Conservation (phyloP, 2,888 invertebrate genomes). For the Drosophila austrosaltans region DNA sequence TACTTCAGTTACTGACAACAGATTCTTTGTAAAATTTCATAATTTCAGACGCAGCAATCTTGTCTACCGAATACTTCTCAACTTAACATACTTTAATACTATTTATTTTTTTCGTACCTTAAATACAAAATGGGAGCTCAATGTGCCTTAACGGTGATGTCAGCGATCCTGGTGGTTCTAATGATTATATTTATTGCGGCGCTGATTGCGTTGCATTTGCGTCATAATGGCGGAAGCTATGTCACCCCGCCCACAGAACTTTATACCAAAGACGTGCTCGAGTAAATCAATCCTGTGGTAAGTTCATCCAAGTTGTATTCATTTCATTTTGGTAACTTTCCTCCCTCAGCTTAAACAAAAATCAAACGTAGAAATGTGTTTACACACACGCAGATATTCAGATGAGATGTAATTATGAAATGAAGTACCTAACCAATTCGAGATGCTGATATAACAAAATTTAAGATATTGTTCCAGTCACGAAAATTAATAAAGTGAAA, state of each 20-base stretch:
- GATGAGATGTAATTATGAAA: neutral
- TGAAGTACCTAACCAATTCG: neutral
- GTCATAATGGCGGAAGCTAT: neutral
- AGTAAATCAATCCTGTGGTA: neutral
- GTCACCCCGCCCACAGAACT: neutral
- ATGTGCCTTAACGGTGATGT: neutral
- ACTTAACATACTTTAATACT: neutral
- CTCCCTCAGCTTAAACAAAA: neutral
- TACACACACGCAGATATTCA: neutral
- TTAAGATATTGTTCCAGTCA: neutral
- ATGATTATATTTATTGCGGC: neutral
- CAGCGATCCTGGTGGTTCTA: neutral
- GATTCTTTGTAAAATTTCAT: neutral
- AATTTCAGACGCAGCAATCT: neutral
- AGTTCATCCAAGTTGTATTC: neutral
- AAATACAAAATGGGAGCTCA: neutral
- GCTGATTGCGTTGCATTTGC: neutral
- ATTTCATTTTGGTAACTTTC: neutral
- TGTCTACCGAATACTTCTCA: neutral
- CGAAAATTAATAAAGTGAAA: neutral
- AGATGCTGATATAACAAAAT: neutral
- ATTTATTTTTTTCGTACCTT: neutral
- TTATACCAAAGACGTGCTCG: neutral
- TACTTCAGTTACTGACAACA: neutral
- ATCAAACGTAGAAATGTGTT: neutral